Evolutionary conservation across 2,888 invertebrate genomes (phyloP).

Genomic region (Agrotis segetum): DNA sequence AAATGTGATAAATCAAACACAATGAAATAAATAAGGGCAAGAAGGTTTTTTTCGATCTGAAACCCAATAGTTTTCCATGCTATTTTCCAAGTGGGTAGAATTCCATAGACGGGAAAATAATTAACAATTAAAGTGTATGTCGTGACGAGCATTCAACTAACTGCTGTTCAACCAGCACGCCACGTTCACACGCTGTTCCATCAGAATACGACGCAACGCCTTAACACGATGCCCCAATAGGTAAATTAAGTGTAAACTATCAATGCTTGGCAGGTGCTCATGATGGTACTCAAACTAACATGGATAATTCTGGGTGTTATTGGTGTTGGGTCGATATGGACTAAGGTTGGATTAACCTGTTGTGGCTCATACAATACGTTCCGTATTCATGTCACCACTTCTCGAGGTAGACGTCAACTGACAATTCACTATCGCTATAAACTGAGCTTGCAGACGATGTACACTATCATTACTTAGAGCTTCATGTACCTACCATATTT

Average conservation of each 20-base stretch:
- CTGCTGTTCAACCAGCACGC: neutral
- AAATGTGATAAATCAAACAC: no score
- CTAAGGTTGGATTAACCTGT: neutral
- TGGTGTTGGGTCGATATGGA: constrained; percentile 1
- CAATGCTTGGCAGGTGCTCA: neutral
- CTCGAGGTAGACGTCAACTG: neutral
- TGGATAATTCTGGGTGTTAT: neutral
- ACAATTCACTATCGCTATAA: neutral
- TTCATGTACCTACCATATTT: no score
- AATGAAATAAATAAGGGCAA: no score
- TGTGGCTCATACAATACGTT: neutral
- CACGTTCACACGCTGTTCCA: constrained; percentile 7
- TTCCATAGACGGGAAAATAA: neutral
- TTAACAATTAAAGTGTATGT: constrained; percentile 5
- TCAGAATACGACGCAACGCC: constrained; percentile 11
- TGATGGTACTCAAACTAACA: neutral
- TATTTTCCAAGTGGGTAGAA: neutral
- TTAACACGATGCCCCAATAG: neutral
- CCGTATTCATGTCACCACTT: neutral
- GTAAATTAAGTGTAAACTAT: constrained; percentile 50
- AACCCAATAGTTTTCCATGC: neutral
- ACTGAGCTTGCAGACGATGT: neutral
- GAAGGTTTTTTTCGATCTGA: no score
- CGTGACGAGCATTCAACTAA: neutral
- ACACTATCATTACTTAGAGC: no score